Conservation (phyloP, 2,797 vertebrate genomes). For the Streptopelia turtur region DNA sequence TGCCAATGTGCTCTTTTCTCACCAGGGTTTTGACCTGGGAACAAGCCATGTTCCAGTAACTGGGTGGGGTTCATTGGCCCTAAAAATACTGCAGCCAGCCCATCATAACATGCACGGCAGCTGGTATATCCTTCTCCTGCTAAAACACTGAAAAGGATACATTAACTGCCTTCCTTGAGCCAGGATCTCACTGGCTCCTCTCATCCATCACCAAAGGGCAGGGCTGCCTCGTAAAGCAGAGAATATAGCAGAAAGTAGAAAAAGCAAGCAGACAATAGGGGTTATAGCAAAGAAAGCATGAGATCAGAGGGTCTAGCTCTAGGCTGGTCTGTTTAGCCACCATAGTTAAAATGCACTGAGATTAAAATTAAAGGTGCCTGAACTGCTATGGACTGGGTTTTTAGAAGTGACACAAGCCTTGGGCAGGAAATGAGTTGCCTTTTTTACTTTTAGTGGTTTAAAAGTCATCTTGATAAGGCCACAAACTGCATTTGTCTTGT, state of each 20-base stretch:
- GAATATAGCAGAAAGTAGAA: constrained; percentile 22
- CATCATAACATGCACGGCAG: neutral
- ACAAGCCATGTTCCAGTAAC: neutral
- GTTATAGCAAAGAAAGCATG: constrained; percentile 27
- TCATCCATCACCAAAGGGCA: constrained; percentile 45
- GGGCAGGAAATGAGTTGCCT: neutral
- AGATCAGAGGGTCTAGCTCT: neutral
- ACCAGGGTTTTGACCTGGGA: neutral
- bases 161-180: neutral
- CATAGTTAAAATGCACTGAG: constrained; percentile 23
- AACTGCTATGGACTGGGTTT: constrained; percentile 10
- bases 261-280: constrained; percentile 57
- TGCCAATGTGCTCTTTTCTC: neutral
- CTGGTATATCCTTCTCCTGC: neutral
- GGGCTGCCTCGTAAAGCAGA: constrained; percentile 28
- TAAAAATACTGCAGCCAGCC: neutral
- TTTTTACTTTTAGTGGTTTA: constrained; percentile 37
- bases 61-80: neutral
- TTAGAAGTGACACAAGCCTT: constrained; percentile 30
- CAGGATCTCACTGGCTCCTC: constrained; percentile 16
- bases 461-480: constrained; percentile 68
- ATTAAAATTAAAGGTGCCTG: constrained; percentile 17
- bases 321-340: constrained; percentile 5
- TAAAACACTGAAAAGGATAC: neutral
- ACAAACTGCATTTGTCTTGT: constrained; percentile 63